Base-by-base conservation (phyloP, 2,888 invertebrate genomes). In the Trissoscelio sp. region DNA sequence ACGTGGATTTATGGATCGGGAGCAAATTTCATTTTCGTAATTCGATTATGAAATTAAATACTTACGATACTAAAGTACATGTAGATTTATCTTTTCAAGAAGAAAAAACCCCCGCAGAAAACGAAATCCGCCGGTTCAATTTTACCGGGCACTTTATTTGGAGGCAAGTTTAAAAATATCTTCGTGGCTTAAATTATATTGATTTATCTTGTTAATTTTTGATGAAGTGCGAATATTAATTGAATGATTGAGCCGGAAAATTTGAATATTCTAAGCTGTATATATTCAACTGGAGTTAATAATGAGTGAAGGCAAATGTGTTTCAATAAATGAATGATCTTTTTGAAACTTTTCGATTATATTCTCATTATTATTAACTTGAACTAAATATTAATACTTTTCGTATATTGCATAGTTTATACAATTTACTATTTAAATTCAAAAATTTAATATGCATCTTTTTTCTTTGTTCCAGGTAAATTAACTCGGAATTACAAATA, bases 391-490 rank as follows among this genome's bases (percentile, higher is more conserved):
- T n/a, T n/a, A n/a, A n/a, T n/a, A n/a, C n/a, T n/a, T n/a, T n/a
- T n/a, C n/a, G n/a, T n/a, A n/a, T n/a, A n/a, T n/a, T n/a, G n/a
- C n/a, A n/a, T n/a, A n/a, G n/a, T n/a, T n/a, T n/a, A n/a, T n/a
- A n/a, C n/a, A n/a, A n/a, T n/a, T n/a, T n/a, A n/a, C n/a, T n/a
- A n/a, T n/a, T n/a, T n/a, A n/a, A n/a, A n/a, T n/a, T n/a, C n/a
- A n/a, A n/a, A n/a, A n/a, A n/a, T 60, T 51, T n/a, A 60, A 51
- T 22, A 18, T 11, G n/a, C n/a, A 7, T 12, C 24, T 24, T 20
- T 42, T 34, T 64, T 74, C 31, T 77, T 44, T 69, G 60, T 77
- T 77, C 12, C 77, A 67, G 69, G 77, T 77, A 77, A 67, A 62
- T 44, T 42, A n/a, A 44, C 24, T 20, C 6, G 31, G 16, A 48